Evolutionary conservation across 1,140 invertebrate species (phyloP), one percentile per base, ranked within the genome.

Genomic region (Drosophila parabipectinata): DNA sequence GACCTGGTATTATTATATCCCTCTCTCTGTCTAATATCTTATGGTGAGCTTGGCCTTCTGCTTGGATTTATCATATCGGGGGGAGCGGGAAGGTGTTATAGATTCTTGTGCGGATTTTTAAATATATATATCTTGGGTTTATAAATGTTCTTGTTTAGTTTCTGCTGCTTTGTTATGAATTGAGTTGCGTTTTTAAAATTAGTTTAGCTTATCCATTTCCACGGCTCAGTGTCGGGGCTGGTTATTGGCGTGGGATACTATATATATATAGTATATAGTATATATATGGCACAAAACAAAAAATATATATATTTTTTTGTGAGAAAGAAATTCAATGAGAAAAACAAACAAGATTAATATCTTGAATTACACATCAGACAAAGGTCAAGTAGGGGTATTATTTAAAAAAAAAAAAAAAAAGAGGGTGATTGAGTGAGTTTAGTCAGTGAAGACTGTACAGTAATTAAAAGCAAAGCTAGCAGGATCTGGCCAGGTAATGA

Each of bases 211-310:
- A 92, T 92, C 96, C 96, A 97, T 93, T 95, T 96, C 95, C 95
- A 96, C 92, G 96, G 95, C 94, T 97, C 96, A 93, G 94, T 95
- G 93, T 96, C 95, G 93, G 95, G 95, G 93, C 95, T 95, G 92
- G 95, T 96, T 94, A 95, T 95, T 90, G 95, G 95, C 94, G 95
- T 96, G 84, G 95, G 95, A 93, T 95, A 96, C 95, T 96, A 94
- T 14, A 68, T 53, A 8, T 68, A 30, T 50, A 24, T 47, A 56
- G 1, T 15, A 15, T 15, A 15, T 15, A 15, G 15, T 18, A 8
- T 14, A 56, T 44, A 8, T 14, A 34, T 12, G 18, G 18, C 18
- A 18, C 18, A 32, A 66, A 34, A 37, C 14, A 60, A 37, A 3
- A 47, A 45, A 44, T 18, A 18, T 18, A 18, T 18, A 18, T 18